phyloP scores from a whole-genome alignment of 2,888 invertebrate genomes.

The Dolomedes plantarius region DNA sequence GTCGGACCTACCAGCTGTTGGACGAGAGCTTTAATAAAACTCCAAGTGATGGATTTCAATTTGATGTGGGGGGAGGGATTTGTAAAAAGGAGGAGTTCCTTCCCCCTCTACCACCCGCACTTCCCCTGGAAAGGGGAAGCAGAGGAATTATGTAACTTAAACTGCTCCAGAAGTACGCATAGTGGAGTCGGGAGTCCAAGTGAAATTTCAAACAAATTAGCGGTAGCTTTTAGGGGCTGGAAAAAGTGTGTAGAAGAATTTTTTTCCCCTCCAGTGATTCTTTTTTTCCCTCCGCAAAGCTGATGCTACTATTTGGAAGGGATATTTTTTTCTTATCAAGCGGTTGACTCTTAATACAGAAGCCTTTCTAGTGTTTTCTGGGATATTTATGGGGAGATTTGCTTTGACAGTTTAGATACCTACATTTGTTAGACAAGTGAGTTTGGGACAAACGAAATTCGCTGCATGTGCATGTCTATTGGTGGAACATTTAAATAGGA shows the following conservation, averaged over 20 bases:
- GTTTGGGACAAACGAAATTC: no score
- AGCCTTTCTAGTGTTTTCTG: background rate
- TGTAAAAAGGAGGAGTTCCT: conserved; percentile 58
- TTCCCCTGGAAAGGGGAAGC: background rate
- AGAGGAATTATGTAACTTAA: conserved; percentile 66
- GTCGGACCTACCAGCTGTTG: conserved; percentile 64
- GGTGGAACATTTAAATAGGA: no score
- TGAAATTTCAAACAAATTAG: conserved; percentile 70
- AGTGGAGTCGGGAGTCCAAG: conserved; percentile 24
- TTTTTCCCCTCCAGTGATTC: conserved; percentile 20
- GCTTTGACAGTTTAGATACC: background rate
- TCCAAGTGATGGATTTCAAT: conserved; percentile 71
- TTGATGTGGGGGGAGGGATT: conserved; percentile 66
- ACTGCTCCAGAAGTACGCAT: conserved; percentile 35
- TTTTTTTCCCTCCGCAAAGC: conserved; percentile 22
- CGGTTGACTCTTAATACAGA: background rate
- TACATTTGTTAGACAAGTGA: no score
- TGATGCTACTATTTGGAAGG: background rate
- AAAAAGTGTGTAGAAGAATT: conserved; percentile 22
- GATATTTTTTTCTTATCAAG: background rate
- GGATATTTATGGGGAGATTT: background rate
- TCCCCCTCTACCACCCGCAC: no score
- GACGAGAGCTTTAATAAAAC: conserved; percentile 68
- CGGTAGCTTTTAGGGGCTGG: conserved; percentile 54
- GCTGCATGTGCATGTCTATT: no score